These are phyloP conservation scores for Campaea margaritaria DNA, from an alignment of 2,888 invertebrate genomes.

Conservation along the genomic window DNA sequence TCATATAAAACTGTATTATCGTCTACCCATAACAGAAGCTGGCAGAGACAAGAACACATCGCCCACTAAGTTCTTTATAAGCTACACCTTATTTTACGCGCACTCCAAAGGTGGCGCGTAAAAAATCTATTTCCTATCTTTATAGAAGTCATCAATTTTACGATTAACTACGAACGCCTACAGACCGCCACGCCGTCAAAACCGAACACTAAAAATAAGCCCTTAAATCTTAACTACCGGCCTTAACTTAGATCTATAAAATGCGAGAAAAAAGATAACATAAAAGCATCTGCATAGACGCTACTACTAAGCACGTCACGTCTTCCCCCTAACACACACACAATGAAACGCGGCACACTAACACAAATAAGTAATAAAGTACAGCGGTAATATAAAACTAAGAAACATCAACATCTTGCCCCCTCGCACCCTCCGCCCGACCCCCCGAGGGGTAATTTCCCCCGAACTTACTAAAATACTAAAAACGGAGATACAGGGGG, in stretches of 20 bases:
- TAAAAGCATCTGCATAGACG: constrained; percentile 76
- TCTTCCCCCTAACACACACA: constrained; percentile 57
- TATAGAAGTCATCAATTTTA: constrained; percentile 46
- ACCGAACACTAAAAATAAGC: constrained; percentile 45
- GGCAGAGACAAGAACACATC: constrained; percentile 3
- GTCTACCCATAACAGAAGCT: neutral
- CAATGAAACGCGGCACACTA: constrained; percentile 64
- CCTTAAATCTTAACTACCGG: constrained; percentile 46
- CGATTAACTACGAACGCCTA: constrained; percentile 42
- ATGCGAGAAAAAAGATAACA: constrained; percentile 46
- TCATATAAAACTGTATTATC: neutral
- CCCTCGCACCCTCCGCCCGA: constrained; percentile 52
- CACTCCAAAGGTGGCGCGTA: constrained; percentile 34
- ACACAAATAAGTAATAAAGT: constrained; percentile 84
- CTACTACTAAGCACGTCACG: constrained; percentile 53
- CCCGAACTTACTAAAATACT: constrained; percentile 86
- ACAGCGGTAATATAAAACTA: constrained; percentile 85
- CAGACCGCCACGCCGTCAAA: constrained; percentile 39
- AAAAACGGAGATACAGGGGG: constrained; percentile 84
- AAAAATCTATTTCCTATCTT: constrained; percentile 47
- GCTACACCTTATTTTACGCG: constrained; percentile 21
- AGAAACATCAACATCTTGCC: constrained; percentile 85
- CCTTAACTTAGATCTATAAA: constrained; percentile 47
- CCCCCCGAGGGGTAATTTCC: constrained; percentile 74
- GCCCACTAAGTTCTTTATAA: constrained; percentile 15